These are phyloP conservation scores for Erpornis zantholeuca DNA, from an alignment of 2,113 vertebrate genomes.

Conservation along the genomic window DNA sequence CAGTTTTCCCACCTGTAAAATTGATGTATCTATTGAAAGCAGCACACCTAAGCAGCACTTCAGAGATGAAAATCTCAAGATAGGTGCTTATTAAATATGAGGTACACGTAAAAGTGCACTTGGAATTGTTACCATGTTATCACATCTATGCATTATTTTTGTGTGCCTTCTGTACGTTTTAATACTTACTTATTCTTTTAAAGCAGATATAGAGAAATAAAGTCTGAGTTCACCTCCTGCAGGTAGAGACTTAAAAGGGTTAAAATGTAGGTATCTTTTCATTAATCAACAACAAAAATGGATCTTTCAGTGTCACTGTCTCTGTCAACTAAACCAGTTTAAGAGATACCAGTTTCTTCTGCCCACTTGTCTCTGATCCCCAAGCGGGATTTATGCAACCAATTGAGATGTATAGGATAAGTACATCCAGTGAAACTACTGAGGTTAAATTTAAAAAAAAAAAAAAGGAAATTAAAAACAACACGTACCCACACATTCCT, in stretches of 20 bases:
- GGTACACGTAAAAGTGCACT: neutral
- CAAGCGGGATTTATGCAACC: neutral
- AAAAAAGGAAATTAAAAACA: neutral
- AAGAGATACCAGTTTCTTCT: neutral
- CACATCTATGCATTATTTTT: neutral
- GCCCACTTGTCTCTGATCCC: neutral
- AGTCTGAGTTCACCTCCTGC: neutral
- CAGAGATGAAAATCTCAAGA: neutral
- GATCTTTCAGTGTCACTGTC: neutral
- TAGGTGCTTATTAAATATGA: neutral
- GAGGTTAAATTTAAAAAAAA: neutral
- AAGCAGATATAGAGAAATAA: neutral
- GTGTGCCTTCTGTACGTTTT: neutral
- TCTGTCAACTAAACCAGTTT: neutral
- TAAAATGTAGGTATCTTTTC: neutral
- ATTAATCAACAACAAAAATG: neutral
- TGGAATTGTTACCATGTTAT: neutral
- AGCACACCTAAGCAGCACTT: neutral
- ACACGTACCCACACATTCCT: fast-evolving
- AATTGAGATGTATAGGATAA: neutral
- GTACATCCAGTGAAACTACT: neutral
- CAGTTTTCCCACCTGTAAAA: neutral
- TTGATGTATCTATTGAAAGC: neutral
- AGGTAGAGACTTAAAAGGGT: neutral
- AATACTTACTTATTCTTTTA: neutral